Base-by-base conservation (phyloP, 2,888 invertebrate species). In the Lepeophtheirus nordmannii region DNA sequence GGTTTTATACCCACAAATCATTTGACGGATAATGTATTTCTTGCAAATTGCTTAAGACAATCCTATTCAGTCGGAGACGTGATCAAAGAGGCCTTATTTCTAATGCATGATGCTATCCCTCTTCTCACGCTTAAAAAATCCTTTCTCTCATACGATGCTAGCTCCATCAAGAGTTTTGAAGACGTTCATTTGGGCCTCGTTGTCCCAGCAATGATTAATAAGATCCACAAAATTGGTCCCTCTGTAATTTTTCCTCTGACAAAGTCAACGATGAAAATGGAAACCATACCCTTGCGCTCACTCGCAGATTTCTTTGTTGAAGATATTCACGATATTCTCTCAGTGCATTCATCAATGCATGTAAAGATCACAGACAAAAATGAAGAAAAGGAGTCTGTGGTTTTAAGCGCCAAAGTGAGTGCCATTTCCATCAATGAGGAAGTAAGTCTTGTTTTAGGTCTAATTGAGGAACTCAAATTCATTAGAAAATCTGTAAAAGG, bases 1-100 rank as follows among this genome's bases (percentile, higher is more conserved):
- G 58, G 39, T 30, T 23, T 58, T 20, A 65, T 65, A 1, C 65
- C 65, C 22, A 58, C 20, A n/a, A n/a, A 58, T 17, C 65, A 65
- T 59, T 38, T 65, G 20, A 65, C 65, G 11, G 65, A 65, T 20
- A 20, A 59, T 30, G 9, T 40, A 17, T 20, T n/a, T 17, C n/a
- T 65, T 14, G 65, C 65, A 8, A 58, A 58, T 22, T 17, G 20
- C 22, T 11, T 65, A 11, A 30, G 20, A 12, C 22, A 30, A n/a
- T 59, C 58, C 11, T 65, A 59, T 58, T 20, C 20, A 30, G 58
- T 37, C 12, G 58, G 23, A 10, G 65, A 65, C 30, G 23, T 8
- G 8, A 65, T 58, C 20, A 17, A 14, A 12, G 40, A 59, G 12
- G 65, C 65, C 1, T 20, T 65, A 38, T 65, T 53, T 30, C 58